These are phyloP conservation scores for Numenius phaeopus DNA, from an alignment of 2,797 vertebrate species.

Conservation along the genomic window DNA sequence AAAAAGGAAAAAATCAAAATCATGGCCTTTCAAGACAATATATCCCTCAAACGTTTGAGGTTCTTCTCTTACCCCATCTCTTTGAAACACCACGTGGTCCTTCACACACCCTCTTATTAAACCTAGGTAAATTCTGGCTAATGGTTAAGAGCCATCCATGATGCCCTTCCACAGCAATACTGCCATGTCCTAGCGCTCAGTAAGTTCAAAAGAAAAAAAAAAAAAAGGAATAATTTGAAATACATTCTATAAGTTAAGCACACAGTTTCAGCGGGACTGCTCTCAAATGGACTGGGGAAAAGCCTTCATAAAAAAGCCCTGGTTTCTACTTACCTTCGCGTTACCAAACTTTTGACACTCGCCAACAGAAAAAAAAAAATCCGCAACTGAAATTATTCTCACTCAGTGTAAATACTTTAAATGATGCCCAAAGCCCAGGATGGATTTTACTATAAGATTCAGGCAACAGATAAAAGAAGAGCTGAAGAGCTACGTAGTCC, in stretches of 20 bases:
- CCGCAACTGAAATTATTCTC: neutral
- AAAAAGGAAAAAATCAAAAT: neutral
- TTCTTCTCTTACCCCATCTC: neutral
- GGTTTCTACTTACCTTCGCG: neutral
- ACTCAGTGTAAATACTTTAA: neutral
- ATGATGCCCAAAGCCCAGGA: neutral
- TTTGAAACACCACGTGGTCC: fast-evolving
- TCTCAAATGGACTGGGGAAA: neutral
- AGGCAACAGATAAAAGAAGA: neutral
- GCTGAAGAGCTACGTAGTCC: neutral
- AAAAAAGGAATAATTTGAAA: neutral
- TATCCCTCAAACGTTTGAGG: neutral
- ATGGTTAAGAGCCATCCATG: neutral
- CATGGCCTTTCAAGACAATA: neutral
- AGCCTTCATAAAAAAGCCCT: neutral
- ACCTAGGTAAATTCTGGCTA: neutral
- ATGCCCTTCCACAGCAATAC: neutral
- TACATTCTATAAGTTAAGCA: neutral
- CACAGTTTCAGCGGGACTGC: neutral
- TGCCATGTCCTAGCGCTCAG: neutral
- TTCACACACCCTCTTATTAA: neutral
- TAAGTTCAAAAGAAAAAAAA: neutral
- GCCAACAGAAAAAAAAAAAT: neutral
- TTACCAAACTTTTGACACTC: neutral
- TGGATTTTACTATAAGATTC: neutral